Percentiles rank a stretch among this genome's conserved stretches.
These are phyloP conservation scores for Sycophaga agraensis DNA, from an alignment of 1,140 invertebrate genomes.

Conservation along the genomic window DNA sequence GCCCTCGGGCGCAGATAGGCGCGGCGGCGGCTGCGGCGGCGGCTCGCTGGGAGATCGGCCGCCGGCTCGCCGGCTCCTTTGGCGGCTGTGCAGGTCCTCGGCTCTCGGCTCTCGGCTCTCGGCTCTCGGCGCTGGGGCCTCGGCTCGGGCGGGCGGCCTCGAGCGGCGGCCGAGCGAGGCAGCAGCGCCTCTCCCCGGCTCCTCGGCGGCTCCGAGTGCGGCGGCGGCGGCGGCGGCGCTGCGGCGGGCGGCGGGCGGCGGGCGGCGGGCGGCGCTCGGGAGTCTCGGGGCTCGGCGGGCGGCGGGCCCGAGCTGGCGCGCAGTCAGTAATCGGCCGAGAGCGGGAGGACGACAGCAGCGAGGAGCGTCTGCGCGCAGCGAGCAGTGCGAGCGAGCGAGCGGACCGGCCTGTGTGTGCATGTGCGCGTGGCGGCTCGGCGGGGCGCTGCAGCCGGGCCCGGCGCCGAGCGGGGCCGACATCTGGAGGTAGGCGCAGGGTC, in stretches of 20 bases:
- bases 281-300: no score
- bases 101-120: no score
- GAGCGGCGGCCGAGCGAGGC: neutral
- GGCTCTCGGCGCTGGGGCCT: no score
- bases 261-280: no score
- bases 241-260: no score
- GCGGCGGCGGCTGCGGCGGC: neutral
- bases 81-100: no score
- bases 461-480: neutral
- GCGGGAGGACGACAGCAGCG: slow-evolving; percentile 5
- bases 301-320: neutral
- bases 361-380: neutral
- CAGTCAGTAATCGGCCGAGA: slow-evolving; percentile 18
- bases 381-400: neutral
- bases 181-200: no score
- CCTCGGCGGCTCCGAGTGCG: neutral
- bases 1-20: no score
- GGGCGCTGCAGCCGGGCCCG: no score
- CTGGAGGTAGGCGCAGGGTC: neutral
- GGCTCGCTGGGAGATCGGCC: no score
- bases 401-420: no score
- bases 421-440: neutral
- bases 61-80: neutral
- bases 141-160: neutral
- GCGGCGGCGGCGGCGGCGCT: neutral